These are phyloP conservation scores for Sphaerophoria rueppellii DNA, from an alignment of 2,888 invertebrate genomes.

Conservation along the genomic window DNA sequence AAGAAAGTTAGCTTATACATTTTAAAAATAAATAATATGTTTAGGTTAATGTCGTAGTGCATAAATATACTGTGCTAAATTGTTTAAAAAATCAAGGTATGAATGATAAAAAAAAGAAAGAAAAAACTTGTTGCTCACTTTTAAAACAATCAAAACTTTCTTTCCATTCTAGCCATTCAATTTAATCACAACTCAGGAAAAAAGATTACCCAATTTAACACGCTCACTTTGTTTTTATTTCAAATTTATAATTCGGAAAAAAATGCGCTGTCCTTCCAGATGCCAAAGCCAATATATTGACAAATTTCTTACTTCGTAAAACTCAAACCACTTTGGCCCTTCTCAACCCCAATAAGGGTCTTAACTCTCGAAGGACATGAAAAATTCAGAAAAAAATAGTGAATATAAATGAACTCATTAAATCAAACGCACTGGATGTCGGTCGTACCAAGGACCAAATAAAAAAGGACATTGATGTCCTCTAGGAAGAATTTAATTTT, in stretches of 20 bases:
- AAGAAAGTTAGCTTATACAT: no score
- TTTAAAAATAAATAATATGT: no score
- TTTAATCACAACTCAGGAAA: background rate
- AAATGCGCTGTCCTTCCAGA: background rate
- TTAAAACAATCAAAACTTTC: background rate
- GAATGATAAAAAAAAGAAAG: no score
- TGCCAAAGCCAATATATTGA: background rate
- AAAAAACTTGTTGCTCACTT: background rate
- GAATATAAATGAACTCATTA: slow-evolving; percentile 70
- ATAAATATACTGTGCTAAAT: no score
- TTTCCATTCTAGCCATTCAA: background rate
- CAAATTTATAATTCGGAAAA: background rate
- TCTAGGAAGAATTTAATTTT: slow-evolving; percentile 32
- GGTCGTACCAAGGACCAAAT: slow-evolving; percentile 7
- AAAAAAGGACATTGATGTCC: slow-evolving; percentile 30
- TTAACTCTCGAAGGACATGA: background rate
- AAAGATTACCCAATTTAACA: slow-evolving; percentile 27
- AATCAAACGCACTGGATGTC: slow-evolving; percentile 34
- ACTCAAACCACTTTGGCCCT: background rate
- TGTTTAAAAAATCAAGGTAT: no score
- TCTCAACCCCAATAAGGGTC: background rate
- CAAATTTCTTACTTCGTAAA: background rate
- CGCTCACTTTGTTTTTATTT: slow-evolving; percentile 12
- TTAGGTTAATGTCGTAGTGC: no score
- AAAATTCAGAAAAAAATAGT: slow-evolving; percentile 3